Percentiles rank a stretch among this genome's conserved stretches.
These are phyloP conservation scores for Chaetops frenatus DNA, from an alignment of 2,113 vertebrate genomes.

Conservation along the genomic window DNA sequence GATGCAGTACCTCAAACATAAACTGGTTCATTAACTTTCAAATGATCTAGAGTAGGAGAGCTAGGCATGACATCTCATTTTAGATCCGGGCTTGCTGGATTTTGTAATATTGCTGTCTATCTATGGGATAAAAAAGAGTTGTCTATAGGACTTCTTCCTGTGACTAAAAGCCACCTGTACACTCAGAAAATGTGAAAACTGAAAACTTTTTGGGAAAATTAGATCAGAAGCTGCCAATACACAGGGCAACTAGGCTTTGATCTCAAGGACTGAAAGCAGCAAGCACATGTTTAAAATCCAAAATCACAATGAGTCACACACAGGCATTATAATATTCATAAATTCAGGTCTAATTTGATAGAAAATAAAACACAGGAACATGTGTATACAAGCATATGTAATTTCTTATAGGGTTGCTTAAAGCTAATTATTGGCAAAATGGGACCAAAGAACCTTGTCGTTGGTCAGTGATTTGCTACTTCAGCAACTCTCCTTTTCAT, in stretches of 20 bases:
- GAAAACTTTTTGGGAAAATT: background rate
- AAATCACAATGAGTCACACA: background rate
- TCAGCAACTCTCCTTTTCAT: background rate
- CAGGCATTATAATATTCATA: background rate
- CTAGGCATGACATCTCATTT: background rate
- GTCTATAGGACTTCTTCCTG: accelerated
- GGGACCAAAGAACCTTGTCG: accelerated
- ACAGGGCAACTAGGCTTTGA: background rate
- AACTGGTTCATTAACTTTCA: constrained; percentile 23
- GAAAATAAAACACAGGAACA: background rate
- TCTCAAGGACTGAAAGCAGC: background rate
- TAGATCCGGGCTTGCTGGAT: background rate
- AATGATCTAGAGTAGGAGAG: background rate
- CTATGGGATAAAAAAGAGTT: background rate
- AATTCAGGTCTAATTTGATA: background rate
- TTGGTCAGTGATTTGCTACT: background rate
- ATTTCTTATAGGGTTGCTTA: background rate
- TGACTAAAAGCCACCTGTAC: background rate
- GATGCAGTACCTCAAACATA: background rate
- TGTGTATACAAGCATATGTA: background rate
- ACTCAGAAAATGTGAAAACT: background rate
- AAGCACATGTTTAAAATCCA: background rate
- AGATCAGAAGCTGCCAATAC: background rate
- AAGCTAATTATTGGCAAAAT: background rate
- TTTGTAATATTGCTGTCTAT: background rate